Conservation (phyloP, 2,888 invertebrate genomes). For the Pinctada fucata region DNA sequence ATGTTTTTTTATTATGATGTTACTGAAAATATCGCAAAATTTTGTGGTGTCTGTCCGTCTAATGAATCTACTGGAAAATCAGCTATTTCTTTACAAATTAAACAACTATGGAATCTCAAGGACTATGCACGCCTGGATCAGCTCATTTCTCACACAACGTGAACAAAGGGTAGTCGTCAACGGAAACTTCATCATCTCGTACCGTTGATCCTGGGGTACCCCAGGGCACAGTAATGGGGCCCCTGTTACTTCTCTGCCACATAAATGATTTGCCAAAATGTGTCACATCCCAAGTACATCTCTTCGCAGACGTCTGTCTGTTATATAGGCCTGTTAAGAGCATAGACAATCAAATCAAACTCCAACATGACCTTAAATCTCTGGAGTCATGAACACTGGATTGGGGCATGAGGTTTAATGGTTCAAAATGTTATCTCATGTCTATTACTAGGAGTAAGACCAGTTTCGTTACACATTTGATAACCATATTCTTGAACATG, state of each 20-base stretch:
- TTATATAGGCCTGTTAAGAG: not conserved
- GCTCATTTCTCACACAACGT: not conserved
- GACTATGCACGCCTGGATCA: not conserved
- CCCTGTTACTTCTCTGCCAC: not conserved
- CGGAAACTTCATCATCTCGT: not conserved
- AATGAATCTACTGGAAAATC: no score
- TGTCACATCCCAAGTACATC: not conserved
- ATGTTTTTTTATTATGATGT: no score
- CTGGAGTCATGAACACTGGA: not conserved
- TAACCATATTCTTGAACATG: not conserved
- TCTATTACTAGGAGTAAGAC: not conserved
- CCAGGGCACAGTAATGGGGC: not conserved
- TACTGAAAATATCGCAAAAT: no score
- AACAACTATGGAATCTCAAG: not conserved
- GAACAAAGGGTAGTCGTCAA: not conserved
- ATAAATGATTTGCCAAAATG: not conserved
- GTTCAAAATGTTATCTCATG: not conserved
- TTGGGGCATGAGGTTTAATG: not conserved
- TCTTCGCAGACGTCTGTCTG: not conserved
- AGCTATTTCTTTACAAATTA: not conserved
- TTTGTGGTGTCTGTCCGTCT: no score
- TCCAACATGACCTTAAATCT: not conserved
- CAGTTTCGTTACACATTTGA: no score
- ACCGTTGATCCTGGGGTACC: not conserved
- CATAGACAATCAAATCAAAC: not conserved